These are phyloP conservation scores for Ornithorhynchus anatinus DNA, from an alignment of 2,113 vertebrate genomes.

Conservation along the genomic window DNA sequence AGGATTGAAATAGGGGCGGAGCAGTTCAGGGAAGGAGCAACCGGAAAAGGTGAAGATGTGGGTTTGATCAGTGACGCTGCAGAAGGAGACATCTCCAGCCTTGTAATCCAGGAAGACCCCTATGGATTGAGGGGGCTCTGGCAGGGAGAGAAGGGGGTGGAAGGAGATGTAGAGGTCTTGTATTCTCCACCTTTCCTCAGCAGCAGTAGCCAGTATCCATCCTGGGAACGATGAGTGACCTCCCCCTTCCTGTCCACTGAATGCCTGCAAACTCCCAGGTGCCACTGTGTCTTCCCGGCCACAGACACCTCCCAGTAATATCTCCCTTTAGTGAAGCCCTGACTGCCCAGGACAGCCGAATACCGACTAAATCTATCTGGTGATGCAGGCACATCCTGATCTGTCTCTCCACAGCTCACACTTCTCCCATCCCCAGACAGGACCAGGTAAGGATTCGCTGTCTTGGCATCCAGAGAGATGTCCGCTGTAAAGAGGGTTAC, in stretches of 20 bases:
- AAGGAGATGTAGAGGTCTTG: slow-evolving; percentile 6
- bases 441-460: background rate
- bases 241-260: slow-evolving; percentile 63
- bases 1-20: slow-evolving; percentile 24
- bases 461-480: slow-evolving; percentile 24
- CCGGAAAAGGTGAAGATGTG: slow-evolving; percentile 19
- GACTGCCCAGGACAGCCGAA: slow-evolving; percentile 9
- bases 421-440: slow-evolving; percentile 36
- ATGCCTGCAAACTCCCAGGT: slow-evolving; percentile 65
- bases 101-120: slow-evolving; percentile 24
- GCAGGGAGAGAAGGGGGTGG: background rate
- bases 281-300: slow-evolving; percentile 56
- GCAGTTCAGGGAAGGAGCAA: background rate
- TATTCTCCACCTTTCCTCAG: slow-evolving; percentile 25
- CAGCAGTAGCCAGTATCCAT: slow-evolving; percentile 70
- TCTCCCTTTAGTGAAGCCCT: slow-evolving; percentile 8
- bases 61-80: slow-evolving; percentile 18
- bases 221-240: slow-evolving; percentile 46
- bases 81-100: slow-evolving; percentile 21
- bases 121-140: background rate
- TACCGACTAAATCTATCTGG: slow-evolving; percentile 6
- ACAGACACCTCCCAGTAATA: slow-evolving; percentile 62
- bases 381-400: slow-evolving; percentile 8
- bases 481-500: slow-evolving; percentile 21
- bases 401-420: slow-evolving; percentile 28